Evolutionary conservation across 2,113 vertebrate species (phyloP).

Genomic region (Rousettus leschenaultii): DNA sequence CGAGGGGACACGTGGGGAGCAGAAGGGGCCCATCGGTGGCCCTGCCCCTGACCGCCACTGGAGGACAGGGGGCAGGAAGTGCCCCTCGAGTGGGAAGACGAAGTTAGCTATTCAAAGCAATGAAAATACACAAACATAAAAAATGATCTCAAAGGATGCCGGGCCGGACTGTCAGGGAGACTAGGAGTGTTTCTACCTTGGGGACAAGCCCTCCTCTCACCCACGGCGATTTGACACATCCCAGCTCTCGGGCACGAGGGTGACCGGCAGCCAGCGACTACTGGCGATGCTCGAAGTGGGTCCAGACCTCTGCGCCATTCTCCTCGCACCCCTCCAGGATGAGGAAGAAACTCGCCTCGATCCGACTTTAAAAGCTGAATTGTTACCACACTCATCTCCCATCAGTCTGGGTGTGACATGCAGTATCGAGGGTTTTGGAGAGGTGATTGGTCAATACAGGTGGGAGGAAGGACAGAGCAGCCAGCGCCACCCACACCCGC

Average conservation of each 20-base stretch:
- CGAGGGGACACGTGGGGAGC: neutral
- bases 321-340: neutral
- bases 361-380: neutral
- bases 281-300: neutral
- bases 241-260: neutral
- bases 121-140: neutral
- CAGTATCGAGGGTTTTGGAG: neutral
- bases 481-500: fast-evolving
- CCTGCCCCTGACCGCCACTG: neutral
- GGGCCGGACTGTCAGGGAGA: neutral
- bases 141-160: neutral
- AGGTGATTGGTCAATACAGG: no score
- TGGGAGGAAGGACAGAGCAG: fast-evolving
- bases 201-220: neutral
- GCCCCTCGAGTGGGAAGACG: neutral
- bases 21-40: neutral
- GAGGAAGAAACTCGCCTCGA: neutral
- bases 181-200: fast-evolving
- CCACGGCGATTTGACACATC: neutral
- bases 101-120: neutral
- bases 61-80: fast-evolving
- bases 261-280: neutral
- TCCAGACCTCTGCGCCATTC: neutral
- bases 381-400: neutral
- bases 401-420: neutral